Conservation (phyloP, 2,888 invertebrate genomes). For the Cryptocheilus praepositus region DNA sequence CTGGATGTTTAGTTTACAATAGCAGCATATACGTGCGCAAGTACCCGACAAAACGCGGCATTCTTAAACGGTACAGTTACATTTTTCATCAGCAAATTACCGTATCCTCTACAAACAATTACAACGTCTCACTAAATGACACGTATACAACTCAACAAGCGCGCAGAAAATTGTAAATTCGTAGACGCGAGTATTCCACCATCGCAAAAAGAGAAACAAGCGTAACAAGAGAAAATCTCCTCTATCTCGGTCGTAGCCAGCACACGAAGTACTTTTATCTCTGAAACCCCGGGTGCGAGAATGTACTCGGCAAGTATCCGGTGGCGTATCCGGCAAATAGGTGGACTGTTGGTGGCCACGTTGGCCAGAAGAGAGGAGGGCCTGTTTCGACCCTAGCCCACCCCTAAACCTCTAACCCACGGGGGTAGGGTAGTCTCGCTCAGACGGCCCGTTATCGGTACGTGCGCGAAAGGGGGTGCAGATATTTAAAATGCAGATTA, state of each 20-base stretch:
- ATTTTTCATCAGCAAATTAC: too few relatives aligned
- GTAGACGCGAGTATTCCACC: too few relatives aligned
- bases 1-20: too few relatives aligned
- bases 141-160: too few relatives aligned
- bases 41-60: too few relatives aligned
- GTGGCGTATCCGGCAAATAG: conserved; percentile 43
- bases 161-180: too few relatives aligned
- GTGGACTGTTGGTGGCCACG: conserved; percentile 9
- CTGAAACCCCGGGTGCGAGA: conserved; percentile 36
- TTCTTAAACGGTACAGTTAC: too few relatives aligned
- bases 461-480: conserved; percentile 41
- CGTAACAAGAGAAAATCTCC: conserved; percentile 14
- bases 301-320: conserved; percentile 52
- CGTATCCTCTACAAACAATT: too few relatives aligned
- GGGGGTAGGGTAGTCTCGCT: neutral
- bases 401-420: conserved; percentile 6
- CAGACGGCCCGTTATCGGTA: conserved; percentile 52
- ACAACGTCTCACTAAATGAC: too few relatives aligned
- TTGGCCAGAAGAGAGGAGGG: conserved; percentile 15
- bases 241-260: too few relatives aligned
- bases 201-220: too few relatives aligned
- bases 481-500: conserved; percentile 69
- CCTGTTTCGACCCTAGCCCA: neutral
- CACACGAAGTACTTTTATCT: conserved; percentile 13
- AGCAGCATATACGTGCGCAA: too few relatives aligned